Conservation (phyloP, 1,140 invertebrate species). For the Pseudachorutes palmiensis region DNA sequence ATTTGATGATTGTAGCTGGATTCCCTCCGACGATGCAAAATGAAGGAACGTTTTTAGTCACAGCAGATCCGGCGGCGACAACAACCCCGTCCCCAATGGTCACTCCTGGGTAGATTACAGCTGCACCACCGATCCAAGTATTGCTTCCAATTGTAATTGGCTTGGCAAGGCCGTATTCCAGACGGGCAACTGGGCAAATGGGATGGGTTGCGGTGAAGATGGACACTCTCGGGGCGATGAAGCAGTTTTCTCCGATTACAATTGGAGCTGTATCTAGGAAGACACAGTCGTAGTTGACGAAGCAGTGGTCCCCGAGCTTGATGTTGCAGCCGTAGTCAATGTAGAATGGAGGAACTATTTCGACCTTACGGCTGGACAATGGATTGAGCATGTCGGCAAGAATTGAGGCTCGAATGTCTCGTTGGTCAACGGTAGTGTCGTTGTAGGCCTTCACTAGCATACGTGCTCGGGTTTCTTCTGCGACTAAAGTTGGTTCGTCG, state of each 20-base stretch:
- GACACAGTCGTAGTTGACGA: slow-evolving; percentile 37
- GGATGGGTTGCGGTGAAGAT: slow-evolving; percentile 36
- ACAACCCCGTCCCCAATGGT: slow-evolving; percentile 38
- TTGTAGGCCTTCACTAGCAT: slow-evolving; percentile 13
- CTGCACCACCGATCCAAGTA: slow-evolving; percentile 38
- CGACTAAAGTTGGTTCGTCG: slow-evolving; percentile 8
- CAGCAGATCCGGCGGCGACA: slow-evolving; percentile 38
- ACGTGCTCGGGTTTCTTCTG: background rate
- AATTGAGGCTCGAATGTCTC: background rate
- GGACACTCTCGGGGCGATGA: slow-evolving; percentile 33
- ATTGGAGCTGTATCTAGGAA: slow-evolving; percentile 34
- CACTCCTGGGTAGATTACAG: slow-evolving; percentile 37
- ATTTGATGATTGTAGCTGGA: slow-evolving; percentile 36
- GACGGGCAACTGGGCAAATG: slow-evolving; percentile 19
- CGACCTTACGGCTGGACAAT: slow-evolving; percentile 14
- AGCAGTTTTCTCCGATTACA: slow-evolving; percentile 24
- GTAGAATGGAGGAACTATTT: slow-evolving; percentile 25
- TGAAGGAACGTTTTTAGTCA: slow-evolving; percentile 37
- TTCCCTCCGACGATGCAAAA: slow-evolving; percentile 37
- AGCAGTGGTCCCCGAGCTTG: slow-evolving; percentile 33
- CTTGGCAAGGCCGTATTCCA: slow-evolving; percentile 21
- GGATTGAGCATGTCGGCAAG: slow-evolving; percentile 25
- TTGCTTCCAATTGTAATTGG: slow-evolving; percentile 34
- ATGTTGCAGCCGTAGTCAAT: slow-evolving; percentile 31
- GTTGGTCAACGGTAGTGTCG: slow-evolving; percentile 9